Evolutionary conservation across 2,888 invertebrate species (phyloP).

Genomic region (Ophioninae sp.): DNA sequence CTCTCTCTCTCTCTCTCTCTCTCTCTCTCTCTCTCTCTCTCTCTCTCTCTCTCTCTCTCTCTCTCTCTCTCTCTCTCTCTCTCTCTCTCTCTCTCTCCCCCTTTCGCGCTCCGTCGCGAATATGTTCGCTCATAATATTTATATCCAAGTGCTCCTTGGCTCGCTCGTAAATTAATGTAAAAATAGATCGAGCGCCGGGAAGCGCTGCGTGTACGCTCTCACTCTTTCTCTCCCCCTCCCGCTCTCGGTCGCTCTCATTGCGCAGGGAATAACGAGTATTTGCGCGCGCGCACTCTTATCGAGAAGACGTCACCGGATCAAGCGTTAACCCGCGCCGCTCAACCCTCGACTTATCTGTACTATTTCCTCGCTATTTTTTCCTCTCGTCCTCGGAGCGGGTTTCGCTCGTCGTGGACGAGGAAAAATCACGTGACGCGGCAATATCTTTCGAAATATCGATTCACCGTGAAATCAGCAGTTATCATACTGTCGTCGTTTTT

Average conservation of each 20-base stretch:
- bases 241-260: slow-evolving; percentile 27
- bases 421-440: too few species aligned
- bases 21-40: slow-evolving; percentile 25
- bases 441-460: too few species aligned
- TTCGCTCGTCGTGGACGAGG: too few species aligned
- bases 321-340: slow-evolving; percentile 42
- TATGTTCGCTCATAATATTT: slow-evolving; percentile 72
- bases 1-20: slow-evolving; percentile 40
- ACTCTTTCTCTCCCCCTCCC: slow-evolving; percentile 29
- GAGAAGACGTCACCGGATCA: slow-evolving; percentile 49
- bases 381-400: neutral
- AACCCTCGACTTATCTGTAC: neutral
- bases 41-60: too few species aligned
- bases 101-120: slow-evolving; percentile 59
- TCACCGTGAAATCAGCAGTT: too few species aligned
- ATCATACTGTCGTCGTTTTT: too few species aligned
- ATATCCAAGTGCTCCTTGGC: slow-evolving; percentile 68
- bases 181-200: slow-evolving; percentile 63
- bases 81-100: slow-evolving; percentile 26
- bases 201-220: slow-evolving; percentile 2
- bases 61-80: too few species aligned
- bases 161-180: slow-evolving; percentile 67
- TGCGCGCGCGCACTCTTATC: slow-evolving; percentile 49
- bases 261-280: slow-evolving; percentile 26
- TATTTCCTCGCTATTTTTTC: neutral